Evolutionary conservation across 1,140 invertebrate species (phyloP), one percentile per base, ranked within the genome.

Genomic region (Epicauta chinensis): DNA sequence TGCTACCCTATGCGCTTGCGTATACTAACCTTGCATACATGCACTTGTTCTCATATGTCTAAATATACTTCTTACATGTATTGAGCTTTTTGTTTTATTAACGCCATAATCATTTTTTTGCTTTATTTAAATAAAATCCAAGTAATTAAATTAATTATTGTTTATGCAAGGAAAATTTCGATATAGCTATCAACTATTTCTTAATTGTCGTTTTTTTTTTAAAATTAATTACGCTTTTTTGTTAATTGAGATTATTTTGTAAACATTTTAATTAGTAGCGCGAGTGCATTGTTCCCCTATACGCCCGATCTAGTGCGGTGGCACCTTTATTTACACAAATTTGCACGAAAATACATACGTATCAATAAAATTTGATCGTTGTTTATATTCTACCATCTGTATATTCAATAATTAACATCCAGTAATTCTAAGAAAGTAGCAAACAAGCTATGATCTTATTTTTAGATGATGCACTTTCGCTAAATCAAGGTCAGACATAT

Each of bases 391-490:
- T 47, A 17, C 34, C 14, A 34, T 5, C 23, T 36, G 45, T 47
- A 38, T 47, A 37, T 34, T 47, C 37, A 47, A 47, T 47, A 37
- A 47, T 38, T 47, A 23, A 23, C 23, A 23, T 23, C 7, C 7
- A 7, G 23, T 23, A 23, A 36, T 49, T 49, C 46, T 49, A 49
- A 30, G 46, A 49, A 47, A 47, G 34, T 47, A 47, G 45, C 45
- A 47, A 47, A 47, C 45, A 47, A 46, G 35, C 45, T 16, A 17
- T 23, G 46, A 39, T 40, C 37, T 23, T 56, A 56, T 56, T 56
- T 56, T 56, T 56, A 56, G 54, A 56, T 1, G 41, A 42, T 51
- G 49, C 54, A 56, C 43, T 56, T 56, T 45, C 42, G 47, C 46
- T 49, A 51, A 51, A 56, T 51, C 48, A 56, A 56, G 54, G 54